Percentiles rank a stretch among this genome's conserved stretches.
phyloP scores from a whole-genome alignment of 2,888 invertebrate species.

The Chrysolina oricalcia region DNA sequence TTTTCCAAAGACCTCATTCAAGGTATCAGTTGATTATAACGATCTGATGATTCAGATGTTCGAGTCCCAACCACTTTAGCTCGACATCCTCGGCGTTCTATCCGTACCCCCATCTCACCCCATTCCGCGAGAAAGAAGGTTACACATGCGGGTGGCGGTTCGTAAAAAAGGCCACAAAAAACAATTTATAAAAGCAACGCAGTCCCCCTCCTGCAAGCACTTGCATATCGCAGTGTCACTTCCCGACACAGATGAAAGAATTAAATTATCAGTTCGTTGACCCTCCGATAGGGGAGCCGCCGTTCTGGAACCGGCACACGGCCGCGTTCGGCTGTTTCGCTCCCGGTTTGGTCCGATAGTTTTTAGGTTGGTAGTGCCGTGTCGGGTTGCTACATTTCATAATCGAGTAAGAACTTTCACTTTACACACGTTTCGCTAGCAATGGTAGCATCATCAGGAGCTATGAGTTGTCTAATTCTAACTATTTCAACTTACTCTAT shows the following conservation, averaged over 20 bases:
- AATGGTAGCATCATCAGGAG: too few species aligned
- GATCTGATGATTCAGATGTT: too few species aligned
- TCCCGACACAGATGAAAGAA: conserved; percentile 64
- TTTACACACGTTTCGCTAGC: too few species aligned
- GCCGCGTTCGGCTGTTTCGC: neutral
- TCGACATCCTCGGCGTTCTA: neutral
- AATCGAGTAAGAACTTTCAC: too few species aligned
- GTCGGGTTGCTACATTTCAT: too few species aligned
- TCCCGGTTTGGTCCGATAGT: too few species aligned
- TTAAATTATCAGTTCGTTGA: conserved; percentile 67
- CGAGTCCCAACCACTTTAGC: too few species aligned
- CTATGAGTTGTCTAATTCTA: too few species aligned
- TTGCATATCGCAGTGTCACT: conserved; percentile 61
- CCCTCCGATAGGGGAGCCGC: conserved; percentile 60
- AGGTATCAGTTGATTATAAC: too few species aligned
- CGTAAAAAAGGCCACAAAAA: conserved; percentile 2
- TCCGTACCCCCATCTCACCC: neutral
- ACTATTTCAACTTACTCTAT: too few species aligned
- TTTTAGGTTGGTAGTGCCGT: too few species aligned
- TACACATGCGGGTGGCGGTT: neutral
- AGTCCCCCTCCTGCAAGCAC: conserved; percentile 50
- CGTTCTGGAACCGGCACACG: conserved; percentile 9
- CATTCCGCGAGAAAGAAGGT: neutral
- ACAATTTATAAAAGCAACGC: neutral
- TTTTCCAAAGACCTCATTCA: too few species aligned